Base-by-base conservation (phyloP, 2,888 invertebrate species). In the Drosophila subsilvestris region DNA sequence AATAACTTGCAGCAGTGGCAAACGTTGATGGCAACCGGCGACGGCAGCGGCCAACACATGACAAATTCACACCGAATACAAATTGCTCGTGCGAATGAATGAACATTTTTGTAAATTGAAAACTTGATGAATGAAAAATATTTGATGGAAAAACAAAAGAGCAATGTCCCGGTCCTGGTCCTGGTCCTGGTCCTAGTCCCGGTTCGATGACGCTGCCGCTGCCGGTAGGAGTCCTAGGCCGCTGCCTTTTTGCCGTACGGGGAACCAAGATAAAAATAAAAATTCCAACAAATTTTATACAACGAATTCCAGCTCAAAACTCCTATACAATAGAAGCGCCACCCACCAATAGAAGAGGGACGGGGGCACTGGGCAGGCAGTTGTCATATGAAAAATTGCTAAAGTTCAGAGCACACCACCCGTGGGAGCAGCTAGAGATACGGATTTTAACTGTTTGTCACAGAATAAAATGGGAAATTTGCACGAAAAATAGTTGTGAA, bases 71-170 rank as follows among this genome's bases (percentile, higher is more conserved):
- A 83, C 89, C 79, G 78, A 88, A 89, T 86, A 83, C 89, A 89
- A 79, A 89, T 89, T 85, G 81, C 71, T 89, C 80, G 81, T 78
- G 83, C 86, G 82, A 89, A 79, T 81, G 82, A 83, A 88, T 84
- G 90, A 80, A 75, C 88, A 84, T 86, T 81, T 82, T 83, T 88
- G 78, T 83, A 90, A 90, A 88, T 89, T 89, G 86, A 90, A 90
- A 90, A 83, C 88, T 89, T 90, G 90, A 90, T 89, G 88, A 89
- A 88, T 88, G 90, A 86, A 89, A 88, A 88, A 90, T 89, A 88
- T 87, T 86, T 89, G 84, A 86, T 86, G 88, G 84, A 74, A 89
- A 86, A 89, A 89, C 88, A 89, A 86, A 86, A 63, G 84, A 78
- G 82, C 89, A 83, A 79, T 79, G 53, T 61, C 59, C 59, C 67